Evolutionary conservation across 2,113 vertebrate species (phyloP), one percentile per base, ranked within the genome.

Genomic region (Vulpes vulpes): DNA sequence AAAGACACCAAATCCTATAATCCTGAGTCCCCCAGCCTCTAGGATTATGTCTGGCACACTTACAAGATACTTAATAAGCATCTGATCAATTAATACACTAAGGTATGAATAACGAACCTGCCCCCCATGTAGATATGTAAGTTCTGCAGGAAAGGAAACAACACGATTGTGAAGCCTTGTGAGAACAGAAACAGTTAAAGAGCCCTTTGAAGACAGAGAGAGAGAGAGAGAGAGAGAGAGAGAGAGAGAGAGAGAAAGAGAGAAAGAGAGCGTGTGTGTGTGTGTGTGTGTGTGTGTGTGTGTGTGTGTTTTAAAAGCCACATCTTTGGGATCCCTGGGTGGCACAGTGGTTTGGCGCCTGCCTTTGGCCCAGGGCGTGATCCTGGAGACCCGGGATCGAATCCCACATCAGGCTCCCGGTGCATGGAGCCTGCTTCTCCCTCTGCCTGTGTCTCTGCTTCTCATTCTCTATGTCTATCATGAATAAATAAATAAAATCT

Each of bases 81-180:
- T 32, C 62, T 83, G 49, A 71, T 43, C 14, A 49, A 81, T 30
- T 38, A 74, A 78, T 4, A 15, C 15, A 83, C 78, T 80, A 35
- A 83, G 15, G 8, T 89, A 57, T 35, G 59, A 91, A 83, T 89
- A 38, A 78, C 55, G 79, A 83, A 94, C n/a, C 65, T n/a, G 27
- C 11, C 84, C 38, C 62, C 60, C 82, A 78, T 25, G 32, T 8
- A 89, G 71, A 38, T 22, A 64, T 7, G 22, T 32, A 23, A 78
- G 83, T 85, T 89, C 79, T 60, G 67, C 73, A 30, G 59, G 82
- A 93, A 96, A 93, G 57, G 27, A 83, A 74, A 87, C 15, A 32
- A 11, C 64, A 80, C 1, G 30, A 81, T 6, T 85, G 53, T 30
- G 51, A 35, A 67, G 27, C 27, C 38, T 30, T 25, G 14, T 14